phyloP scores from a whole-genome alignment of 2,797 vertebrate genomes.

The Bothrops alternatus region DNA sequence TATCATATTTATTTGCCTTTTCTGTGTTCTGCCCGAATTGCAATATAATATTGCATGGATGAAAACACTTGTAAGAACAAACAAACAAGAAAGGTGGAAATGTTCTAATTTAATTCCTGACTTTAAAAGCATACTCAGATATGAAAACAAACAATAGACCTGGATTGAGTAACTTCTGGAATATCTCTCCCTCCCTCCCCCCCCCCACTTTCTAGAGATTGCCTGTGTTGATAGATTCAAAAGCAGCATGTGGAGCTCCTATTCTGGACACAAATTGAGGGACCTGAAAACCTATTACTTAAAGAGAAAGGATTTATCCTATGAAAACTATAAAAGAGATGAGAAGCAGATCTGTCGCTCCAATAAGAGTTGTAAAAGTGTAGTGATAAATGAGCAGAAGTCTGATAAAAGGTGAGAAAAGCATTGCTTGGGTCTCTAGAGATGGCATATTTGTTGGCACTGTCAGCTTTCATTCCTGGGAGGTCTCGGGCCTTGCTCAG shows the following conservation, averaged over 20 bases:
- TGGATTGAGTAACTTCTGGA: not conserved
- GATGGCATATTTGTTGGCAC: not conserved
- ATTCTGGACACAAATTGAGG: slow-evolving; percentile 51
- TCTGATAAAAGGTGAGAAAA: not conserved
- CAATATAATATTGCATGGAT: not conserved
- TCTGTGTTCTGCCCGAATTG: not conserved
- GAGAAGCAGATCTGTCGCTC: not conserved
- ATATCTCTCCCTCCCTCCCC: too few relatives aligned
- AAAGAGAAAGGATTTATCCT: too few relatives aligned
- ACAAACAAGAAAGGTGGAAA: not conserved
- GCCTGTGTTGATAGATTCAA: slow-evolving; percentile 51
- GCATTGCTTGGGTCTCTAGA: not conserved
- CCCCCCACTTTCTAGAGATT: not conserved
- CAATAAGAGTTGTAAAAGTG: not conserved
- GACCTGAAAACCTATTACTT: slow-evolving; percentile 36
- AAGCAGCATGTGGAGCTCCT: slow-evolving; percentile 56
- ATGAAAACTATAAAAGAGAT: too few relatives aligned
- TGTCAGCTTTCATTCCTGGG: not conserved
- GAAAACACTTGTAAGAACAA: not conserved
- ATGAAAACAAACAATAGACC: not conserved
- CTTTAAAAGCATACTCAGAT: not conserved
- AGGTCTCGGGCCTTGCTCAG: not conserved
- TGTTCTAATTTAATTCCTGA: not conserved
- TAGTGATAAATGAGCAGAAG: not conserved
- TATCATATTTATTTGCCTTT: not conserved